Conservation (phyloP, 2,113 vertebrate genomes). For the Romanogobio albipinnatus region DNA sequence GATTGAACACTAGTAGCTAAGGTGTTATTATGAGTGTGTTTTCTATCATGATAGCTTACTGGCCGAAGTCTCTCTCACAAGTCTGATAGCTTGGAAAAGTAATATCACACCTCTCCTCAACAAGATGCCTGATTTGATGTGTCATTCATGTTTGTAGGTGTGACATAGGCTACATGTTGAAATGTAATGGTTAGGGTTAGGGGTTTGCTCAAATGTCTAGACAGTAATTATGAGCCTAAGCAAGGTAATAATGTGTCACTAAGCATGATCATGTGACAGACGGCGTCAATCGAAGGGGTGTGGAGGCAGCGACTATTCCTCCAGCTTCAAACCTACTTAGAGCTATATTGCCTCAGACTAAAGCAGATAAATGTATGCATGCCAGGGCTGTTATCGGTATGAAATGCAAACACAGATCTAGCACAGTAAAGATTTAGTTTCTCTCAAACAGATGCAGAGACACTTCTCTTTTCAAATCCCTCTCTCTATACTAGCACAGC, state of each 20-base stretch:
- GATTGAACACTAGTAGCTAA: neutral
- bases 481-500: conserved; percentile 5
- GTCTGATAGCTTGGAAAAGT: neutral
- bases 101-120: neutral
- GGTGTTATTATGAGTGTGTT: neutral
- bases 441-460: conserved; percentile 39
- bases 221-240: neutral
- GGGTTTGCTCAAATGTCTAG: neutral
- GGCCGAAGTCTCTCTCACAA: no score
- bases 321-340: conserved; percentile 1
- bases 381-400: conserved; percentile 20
- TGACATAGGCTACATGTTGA: neutral
- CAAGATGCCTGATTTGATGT: neutral
- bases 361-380: conserved; percentile 26
- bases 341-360: conserved; percentile 7
- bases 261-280: conserved; percentile 40
- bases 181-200: neutral
- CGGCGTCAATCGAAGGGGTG: neutral
- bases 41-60: neutral
- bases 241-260: conserved; percentile 36
- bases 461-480: conserved; percentile 16
- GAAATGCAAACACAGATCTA: conserved; percentile 16
- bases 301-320: neutral
- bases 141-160: neutral
- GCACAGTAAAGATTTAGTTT: conserved; percentile 39